These are phyloP conservation scores for Cercopithecus mona DNA, from an alignment of 2,113 vertebrate genomes.

Conservation along the genomic window DNA sequence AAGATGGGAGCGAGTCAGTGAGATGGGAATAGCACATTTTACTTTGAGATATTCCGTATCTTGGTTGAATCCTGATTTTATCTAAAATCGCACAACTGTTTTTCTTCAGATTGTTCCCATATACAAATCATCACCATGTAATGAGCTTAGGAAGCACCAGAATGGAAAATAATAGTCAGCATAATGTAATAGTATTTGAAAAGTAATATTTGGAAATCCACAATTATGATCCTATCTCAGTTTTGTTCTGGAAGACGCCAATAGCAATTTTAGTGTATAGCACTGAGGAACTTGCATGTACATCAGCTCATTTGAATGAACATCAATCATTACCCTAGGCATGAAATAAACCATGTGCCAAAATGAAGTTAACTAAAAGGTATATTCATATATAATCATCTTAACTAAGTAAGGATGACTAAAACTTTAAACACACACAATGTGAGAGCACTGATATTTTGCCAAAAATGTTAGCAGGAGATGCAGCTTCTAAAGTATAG, in stretches of 20 bases:
- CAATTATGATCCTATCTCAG: constrained; percentile 59
- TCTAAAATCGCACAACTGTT: constrained; percentile 45
- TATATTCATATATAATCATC: neutral
- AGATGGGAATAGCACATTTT: neutral
- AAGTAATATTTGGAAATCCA: constrained; percentile 48
- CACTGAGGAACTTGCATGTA: constrained; percentile 49
- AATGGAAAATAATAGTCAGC: constrained; percentile 69
- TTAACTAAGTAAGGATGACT: neutral
- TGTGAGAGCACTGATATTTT: neutral
- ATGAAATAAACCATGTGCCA: neutral
- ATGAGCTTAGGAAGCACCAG: constrained; percentile 44
- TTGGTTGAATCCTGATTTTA: constrained; percentile 37
- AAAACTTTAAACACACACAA: neutral
- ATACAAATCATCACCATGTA: constrained; percentile 66
- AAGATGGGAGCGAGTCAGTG: neutral
- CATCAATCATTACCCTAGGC: constrained; percentile 11
- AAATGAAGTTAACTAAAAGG: neutral
- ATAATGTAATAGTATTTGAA: constrained; percentile 52
- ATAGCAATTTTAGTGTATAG: constrained; percentile 53
- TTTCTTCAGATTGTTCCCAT: constrained; percentile 57
- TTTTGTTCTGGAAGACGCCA: constrained; percentile 62
- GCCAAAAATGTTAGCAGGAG: neutral
- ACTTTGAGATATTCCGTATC: neutral
- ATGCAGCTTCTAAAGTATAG: neutral
- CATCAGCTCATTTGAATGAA: constrained; percentile 50